A percentile compares a stretch with the other conserved stretches of the same genome.
Conservation (phyloP, 2,888 invertebrate species). For the Ferdinandea cuprea region DNA sequence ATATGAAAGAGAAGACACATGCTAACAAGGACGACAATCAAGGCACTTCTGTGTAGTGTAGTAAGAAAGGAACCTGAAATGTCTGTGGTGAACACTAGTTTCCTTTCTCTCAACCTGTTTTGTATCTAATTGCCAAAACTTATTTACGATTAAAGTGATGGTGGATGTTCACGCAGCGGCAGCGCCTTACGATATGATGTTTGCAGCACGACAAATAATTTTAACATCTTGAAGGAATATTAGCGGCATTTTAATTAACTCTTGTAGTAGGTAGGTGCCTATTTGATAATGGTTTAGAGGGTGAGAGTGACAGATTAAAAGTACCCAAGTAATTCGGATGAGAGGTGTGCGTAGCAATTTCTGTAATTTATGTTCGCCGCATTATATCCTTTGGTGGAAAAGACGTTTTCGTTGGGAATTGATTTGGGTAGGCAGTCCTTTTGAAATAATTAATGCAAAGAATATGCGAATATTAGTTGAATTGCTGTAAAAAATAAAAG, state of each 20-base stretch:
- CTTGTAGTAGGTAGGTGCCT: too few relatives aligned
- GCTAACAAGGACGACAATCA: neutral
- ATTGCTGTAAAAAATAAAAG: too few relatives aligned
- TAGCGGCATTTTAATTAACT: conserved; percentile 45
- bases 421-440: neutral
- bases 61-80: neutral
- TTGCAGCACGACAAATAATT: conserved; percentile 25
- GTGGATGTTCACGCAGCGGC: neutral
- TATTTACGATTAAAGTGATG: conserved; percentile 26
- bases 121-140: conserved; percentile 29
- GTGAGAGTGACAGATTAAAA: conserved; percentile 27
- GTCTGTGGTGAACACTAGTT: neutral
- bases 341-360: conserved; percentile 13
- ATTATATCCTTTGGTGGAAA: neutral
- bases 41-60: too few relatives aligned
- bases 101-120: neutral
- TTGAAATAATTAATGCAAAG: neutral
- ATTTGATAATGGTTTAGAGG: conserved; percentile 22
- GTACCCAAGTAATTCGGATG: conserved; percentile 1
- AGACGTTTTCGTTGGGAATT: neutral
- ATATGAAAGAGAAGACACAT: neutral
- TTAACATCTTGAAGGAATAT: conserved; percentile 14
- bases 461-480: too few relatives aligned
- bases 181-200: neutral
- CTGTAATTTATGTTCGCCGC: neutral